Base-by-base conservation (phyloP, 2,797 vertebrate genomes). In the Poeciliopsis presidionis region DNA sequence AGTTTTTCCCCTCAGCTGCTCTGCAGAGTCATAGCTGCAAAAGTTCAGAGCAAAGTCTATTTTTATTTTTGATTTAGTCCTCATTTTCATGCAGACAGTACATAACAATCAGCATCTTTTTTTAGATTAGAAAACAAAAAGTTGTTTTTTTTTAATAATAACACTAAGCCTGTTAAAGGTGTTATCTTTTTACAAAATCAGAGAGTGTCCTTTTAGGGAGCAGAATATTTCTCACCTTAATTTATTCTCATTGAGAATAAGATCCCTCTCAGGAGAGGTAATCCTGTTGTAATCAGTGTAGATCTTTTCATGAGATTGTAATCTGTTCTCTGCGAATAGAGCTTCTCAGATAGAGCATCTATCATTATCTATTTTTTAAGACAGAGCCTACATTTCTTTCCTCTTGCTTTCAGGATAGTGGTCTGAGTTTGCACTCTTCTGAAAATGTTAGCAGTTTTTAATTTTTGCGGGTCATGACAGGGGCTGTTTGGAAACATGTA, bases 1-100 rank as follows among this genome's bases (percentile, higher is more conserved):
- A 22, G 61, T 75, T 41, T 33, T 47, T 47, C 77, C 76, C 36
- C 69, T 70, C 76, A 46, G 75, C 70, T 87, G 75, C 59, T 43
- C 74, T 49, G 47, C 75, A 53, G 47, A 53, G 61, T 30, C 41
- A 57, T 20, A 33, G 41, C 81, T 84, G 63, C 22, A 65, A 67
- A 82, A 69, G 65, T 71, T 76, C 81, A 86, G 20, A 18, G 73
- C 63, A 41, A 16, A 20, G 36, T 39, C 5, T 39, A 39, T 39
- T 39, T 41, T 41, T 41, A 41, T 12, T 67, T 67, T 67, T 45
- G 20, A 67, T 11, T 41, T 36, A 25, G 20, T 13, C 65, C 63
- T 67, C 36, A 22, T 36, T 39, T 43, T 69, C 13, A 43, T 41
- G 9, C 22, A 6, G 65, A 5, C 65, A 43, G 22, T 13, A 69